These are phyloP conservation scores for Melanocharis versteri DNA, from an alignment of 2,113 vertebrate genomes.

Conservation along the genomic window DNA sequence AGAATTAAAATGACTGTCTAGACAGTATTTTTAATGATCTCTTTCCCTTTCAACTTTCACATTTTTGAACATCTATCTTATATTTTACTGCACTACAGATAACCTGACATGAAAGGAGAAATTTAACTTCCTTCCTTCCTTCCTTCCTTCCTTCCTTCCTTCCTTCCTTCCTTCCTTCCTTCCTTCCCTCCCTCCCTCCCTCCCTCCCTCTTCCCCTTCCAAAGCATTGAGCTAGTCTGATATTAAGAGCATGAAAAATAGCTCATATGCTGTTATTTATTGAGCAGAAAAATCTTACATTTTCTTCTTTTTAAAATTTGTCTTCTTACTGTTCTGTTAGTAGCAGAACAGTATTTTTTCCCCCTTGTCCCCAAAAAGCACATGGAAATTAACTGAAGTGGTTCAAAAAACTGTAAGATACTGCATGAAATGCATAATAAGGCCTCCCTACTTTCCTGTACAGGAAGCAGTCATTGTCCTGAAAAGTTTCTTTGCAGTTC, in stretches of 20 bases:
- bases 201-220: background rate
- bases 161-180: background rate
- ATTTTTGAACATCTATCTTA: background rate
- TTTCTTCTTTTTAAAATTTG: background rate
- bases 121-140: background rate
- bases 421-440: background rate
- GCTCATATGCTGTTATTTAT: background rate
- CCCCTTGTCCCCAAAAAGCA: background rate
- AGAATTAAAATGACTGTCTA: background rate
- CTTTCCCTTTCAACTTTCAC: background rate
- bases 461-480: background rate
- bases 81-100: background rate
- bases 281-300: background rate
- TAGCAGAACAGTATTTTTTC: background rate
- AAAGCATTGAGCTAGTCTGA: background rate
- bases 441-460: background rate
- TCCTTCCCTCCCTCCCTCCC: background rate
- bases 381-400: background rate
- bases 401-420: background rate
- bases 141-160: too few relatives aligned
- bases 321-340: background rate
- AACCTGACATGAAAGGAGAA: background rate
- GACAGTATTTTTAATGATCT: background rate
- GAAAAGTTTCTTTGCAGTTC: background rate
- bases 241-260: background rate